Base-by-base conservation (phyloP, 1,140 invertebrate genomes). In the Temnothorax longispinosus region DNA sequence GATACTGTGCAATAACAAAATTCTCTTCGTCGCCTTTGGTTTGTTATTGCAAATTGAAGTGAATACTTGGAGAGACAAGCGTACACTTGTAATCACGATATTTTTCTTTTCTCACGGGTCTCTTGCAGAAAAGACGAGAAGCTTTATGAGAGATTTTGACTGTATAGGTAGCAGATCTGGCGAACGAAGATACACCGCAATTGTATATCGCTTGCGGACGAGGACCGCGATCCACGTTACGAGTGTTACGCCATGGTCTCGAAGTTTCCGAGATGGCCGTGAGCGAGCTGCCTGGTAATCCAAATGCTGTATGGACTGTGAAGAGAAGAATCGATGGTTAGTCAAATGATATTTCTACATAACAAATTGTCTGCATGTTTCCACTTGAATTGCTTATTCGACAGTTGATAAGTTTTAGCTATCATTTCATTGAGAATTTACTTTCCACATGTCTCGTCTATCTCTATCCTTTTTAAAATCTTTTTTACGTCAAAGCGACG, bases 261-360 rank as follows among this genome's bases (percentile, higher is more conserved):
- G 99, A 99, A 96, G 99, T 98, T 2, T 99, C 99, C 0, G 99
- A 99, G 96, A 99, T 99, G 99, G 99, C 99, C 91, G 99, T 99
- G 4, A 99, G 99, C 67, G 99, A 99, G 95, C 95, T 99, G 87
- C 99, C 99, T 15, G 99, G 99, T 94, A 99, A 99, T 95, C 99
- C 99, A 11, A 99, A 99, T 96, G 99, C 99, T 93, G 99, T 99
- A 7, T 99, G 99, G 99, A 99, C 99, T 50, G 99, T 99, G 1
- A 99, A 99, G 95, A 97, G 98, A 93, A 97, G 98, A 95, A 97
- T 98, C 94, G 99, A 99, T 96, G 99, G 98, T 99, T 95, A 97
- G 96, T 96, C 92, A n/a, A 54, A 65, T 44, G 58, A 87, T 52
- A 86, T 71, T 60, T 87, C 11, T 77, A 65, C 8, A 18, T 85